These are phyloP conservation scores for Epicauta chinensis DNA, from an alignment of 1,140 invertebrate species.

Conservation along the genomic window DNA sequence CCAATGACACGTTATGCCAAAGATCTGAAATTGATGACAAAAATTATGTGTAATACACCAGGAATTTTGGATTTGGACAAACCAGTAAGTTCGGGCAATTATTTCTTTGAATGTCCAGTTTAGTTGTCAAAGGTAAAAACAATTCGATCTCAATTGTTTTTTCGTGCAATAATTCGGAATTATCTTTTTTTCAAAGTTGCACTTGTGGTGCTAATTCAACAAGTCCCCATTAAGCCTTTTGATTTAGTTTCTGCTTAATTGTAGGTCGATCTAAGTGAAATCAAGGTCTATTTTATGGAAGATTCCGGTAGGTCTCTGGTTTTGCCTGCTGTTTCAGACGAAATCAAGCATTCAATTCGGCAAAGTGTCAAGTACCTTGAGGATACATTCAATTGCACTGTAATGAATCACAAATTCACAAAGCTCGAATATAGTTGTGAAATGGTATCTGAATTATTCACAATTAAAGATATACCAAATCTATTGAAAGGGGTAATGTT, in stretches of 20 bases:
- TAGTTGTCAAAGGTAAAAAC: too few species aligned
- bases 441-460: conserved; percentile 16
- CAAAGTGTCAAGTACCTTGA: conserved; percentile 58
- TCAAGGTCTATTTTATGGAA: conserved; percentile 74
- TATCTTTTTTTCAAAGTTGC: too few species aligned
- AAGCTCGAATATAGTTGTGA: conserved; percentile 16
- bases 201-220: too few species aligned
- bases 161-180: too few species aligned
- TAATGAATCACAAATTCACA: conserved; percentile 40
- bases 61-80: conserved; percentile 4
- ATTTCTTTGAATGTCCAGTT: conserved; percentile 12
- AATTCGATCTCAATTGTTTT: too few species aligned
- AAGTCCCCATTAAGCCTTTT: too few species aligned
- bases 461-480: conserved; percentile 24
- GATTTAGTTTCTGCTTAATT: too few species aligned
- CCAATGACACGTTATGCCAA: conserved; percentile 72
- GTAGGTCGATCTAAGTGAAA: conserved; percentile 58
- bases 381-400: conserved; percentile 48
- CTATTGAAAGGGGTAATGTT: conserved; percentile 24
- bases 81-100: conserved; percentile 29
- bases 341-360: conserved; percentile 59
- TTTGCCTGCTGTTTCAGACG: conserved; percentile 54
- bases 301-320: conserved; percentile 59
- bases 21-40: conserved; percentile 63
- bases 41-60: conserved; percentile 50